phyloP scores from a whole-genome alignment of 2,113 vertebrate species.

The Antechinus stuartii region DNA sequence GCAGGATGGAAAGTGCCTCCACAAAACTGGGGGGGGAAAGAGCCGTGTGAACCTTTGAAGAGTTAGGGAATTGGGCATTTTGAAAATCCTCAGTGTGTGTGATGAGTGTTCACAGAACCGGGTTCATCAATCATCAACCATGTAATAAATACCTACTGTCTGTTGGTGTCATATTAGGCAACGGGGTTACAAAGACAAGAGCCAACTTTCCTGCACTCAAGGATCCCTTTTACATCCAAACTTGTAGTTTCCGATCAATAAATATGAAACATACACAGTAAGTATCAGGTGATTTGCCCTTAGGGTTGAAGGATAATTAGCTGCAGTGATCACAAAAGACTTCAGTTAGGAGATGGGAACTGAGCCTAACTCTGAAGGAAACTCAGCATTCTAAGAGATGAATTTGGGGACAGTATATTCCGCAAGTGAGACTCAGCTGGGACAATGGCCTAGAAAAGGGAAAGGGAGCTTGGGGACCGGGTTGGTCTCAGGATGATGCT shows the following conservation, averaged over 20 bases:
- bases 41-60: not conserved
- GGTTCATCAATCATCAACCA: not conserved
- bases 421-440: not conserved
- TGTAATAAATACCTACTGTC: not conserved
- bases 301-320: not conserved
- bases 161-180: not conserved
- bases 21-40: not conserved
- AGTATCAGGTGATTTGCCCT: not conserved
- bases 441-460: not conserved
- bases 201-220: not conserved
- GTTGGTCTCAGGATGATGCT: not conserved
- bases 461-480: not conserved
- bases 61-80: not conserved
- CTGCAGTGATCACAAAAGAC: not conserved
- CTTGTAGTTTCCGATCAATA: no score
- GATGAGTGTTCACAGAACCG: not conserved
- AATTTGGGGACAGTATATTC: not conserved
- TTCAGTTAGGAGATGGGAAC: not conserved
- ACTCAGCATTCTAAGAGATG: not conserved
- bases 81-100: not conserved
- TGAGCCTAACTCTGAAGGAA: not conserved
- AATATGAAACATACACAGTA: not conserved
- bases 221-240: not conserved
- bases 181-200: not conserved
- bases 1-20: not conserved